These are phyloP conservation scores for Rhynchomys soricoides DNA, from an alignment of 2,113 vertebrate genomes.

Conservation along the genomic window DNA sequence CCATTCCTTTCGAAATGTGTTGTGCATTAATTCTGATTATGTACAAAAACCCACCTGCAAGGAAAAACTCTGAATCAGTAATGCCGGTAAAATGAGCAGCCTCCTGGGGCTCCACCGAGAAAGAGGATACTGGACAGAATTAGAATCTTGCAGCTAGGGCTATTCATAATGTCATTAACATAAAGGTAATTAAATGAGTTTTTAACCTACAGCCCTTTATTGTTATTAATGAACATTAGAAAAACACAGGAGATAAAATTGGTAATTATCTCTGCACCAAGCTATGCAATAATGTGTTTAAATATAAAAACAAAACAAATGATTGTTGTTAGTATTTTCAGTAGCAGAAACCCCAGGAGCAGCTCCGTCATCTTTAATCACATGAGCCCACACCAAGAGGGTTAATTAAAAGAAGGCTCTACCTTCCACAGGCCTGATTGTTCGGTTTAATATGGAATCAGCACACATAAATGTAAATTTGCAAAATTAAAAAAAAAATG, in stretches of 20 bases:
- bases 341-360: slow-evolving; percentile 92
- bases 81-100: slow-evolving; percentile 96
- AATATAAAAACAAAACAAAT: slow-evolving; percentile 98
- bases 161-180: slow-evolving; percentile 99
- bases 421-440: slow-evolving; percentile 88
- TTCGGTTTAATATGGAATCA: slow-evolving; percentile 89
- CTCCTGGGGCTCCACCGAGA: slow-evolving; percentile 93
- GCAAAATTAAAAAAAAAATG: slow-evolving; percentile 85
- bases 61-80: slow-evolving; percentile 93
- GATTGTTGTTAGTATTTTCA: slow-evolving; percentile 96
- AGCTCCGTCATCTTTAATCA: slow-evolving; percentile 96
- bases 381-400: slow-evolving; percentile 93
- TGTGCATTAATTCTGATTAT: slow-evolving; percentile 98
- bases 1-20: slow-evolving; percentile 93
- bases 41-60: slow-evolving; percentile 94
- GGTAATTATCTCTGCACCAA: slow-evolving; percentile 98
- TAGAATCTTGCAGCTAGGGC: slow-evolving; percentile 94
- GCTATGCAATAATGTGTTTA: slow-evolving; percentile 95
- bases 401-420: slow-evolving; percentile 96
- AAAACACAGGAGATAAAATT: slow-evolving; percentile 94
- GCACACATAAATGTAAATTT: slow-evolving; percentile 88
- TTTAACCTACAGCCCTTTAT: slow-evolving; percentile 99
- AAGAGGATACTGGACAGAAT: slow-evolving; percentile 97
- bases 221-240: slow-evolving; percentile 99
- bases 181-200: slow-evolving; percentile 99